Conservation (phyloP, 2,113 vertebrate genomes). For the Chroicocephalus ridibundus region DNA sequence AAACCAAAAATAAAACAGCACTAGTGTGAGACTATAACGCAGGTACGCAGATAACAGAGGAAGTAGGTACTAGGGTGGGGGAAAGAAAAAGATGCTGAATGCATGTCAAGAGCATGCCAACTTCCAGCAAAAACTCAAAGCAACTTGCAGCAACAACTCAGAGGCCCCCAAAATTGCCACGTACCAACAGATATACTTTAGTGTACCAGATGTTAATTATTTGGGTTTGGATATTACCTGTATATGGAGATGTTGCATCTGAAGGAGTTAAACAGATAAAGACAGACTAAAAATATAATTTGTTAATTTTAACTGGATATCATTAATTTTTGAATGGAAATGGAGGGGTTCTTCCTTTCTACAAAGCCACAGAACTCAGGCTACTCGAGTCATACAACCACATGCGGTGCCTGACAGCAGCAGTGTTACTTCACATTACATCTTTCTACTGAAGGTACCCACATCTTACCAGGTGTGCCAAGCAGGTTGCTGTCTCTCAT, state of each 20-base stretch:
- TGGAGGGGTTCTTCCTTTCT: not conserved
- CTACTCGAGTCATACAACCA: not conserved
- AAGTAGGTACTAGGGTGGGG: not conserved
- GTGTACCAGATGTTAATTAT: not conserved
- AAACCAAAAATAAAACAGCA: not conserved
- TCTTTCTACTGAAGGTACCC: not conserved
- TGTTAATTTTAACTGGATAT: not conserved
- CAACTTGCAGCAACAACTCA: not conserved
- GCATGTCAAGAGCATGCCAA: not conserved
- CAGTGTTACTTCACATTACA: rapidly evolving
- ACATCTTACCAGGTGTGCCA: conserved; percentile 88
- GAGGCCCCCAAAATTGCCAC: not conserved
- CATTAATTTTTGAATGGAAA: not conserved
- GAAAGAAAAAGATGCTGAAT: not conserved
- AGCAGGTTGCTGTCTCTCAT: conserved; percentile 95
- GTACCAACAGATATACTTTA: not conserved
- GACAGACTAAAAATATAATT: not conserved
- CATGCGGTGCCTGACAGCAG: rapidly evolving
- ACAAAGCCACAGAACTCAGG: not conserved
- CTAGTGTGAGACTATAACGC: not conserved
- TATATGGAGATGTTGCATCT: not conserved
- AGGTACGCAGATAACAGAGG: not conserved
- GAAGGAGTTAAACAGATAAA: not conserved
- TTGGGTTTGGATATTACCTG: not conserved
- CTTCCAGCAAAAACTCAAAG: not conserved